phyloP scores from a whole-genome alignment of 2,797 vertebrate genomes.

The Orientallactaga sibirica region DNA sequence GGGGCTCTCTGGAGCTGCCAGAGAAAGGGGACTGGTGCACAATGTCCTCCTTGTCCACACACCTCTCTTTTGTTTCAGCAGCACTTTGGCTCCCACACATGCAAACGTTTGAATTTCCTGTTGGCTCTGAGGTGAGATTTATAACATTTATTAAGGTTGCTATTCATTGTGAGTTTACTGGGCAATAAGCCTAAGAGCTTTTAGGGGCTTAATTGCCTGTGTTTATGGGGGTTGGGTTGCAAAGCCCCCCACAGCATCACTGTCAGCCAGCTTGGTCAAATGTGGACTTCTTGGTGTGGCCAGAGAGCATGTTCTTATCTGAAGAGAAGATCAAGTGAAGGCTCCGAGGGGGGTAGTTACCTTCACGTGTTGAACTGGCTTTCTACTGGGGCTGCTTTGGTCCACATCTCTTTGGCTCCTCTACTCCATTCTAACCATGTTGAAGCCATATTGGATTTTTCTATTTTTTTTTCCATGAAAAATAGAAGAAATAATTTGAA shows the following conservation, averaged over 20 bases:
- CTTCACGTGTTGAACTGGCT: constrained; percentile 32
- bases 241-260: constrained; percentile 83
- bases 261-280: constrained; percentile 86
- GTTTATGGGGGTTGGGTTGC: constrained; percentile 86
- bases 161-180: constrained; percentile 89
- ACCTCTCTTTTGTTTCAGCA: constrained; percentile 88
- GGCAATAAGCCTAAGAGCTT: constrained; percentile 89
- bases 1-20: constrained; percentile 63
- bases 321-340: neutral
- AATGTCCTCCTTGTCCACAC: constrained; percentile 83
- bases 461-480: constrained; percentile 42
- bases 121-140: constrained; percentile 90
- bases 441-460: constrained; percentile 32
- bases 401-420: constrained; percentile 39
- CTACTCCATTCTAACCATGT: constrained; percentile 27
- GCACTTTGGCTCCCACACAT: constrained; percentile 86
- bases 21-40: constrained; percentile 49
- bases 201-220: constrained; percentile 87
- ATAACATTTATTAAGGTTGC: constrained; percentile 90
- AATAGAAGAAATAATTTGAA: constrained; percentile 51
- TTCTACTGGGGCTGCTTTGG: constrained; percentile 69
- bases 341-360: constrained; percentile 22
- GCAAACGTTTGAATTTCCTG: constrained; percentile 90
- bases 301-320: neutral
- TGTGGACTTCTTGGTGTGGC: constrained; percentile 78